Evolutionary conservation across 2,113 vertebrate species (phyloP).

Genomic region (Malurus alboscapulatus): DNA sequence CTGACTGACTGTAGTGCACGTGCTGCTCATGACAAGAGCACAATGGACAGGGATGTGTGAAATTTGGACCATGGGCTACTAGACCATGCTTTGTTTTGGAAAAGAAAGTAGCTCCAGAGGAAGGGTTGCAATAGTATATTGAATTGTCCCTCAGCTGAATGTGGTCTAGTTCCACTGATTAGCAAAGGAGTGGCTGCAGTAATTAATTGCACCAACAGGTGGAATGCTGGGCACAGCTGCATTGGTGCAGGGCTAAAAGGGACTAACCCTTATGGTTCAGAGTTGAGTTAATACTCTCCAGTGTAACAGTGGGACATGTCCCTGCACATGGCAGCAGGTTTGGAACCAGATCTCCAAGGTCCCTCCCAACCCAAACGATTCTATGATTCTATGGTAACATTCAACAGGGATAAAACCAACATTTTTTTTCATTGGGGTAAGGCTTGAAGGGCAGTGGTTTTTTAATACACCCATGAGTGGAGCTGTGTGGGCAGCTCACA

Average conservation of each 20-base stretch:
- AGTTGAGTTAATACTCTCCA: not conserved
- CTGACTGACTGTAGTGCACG: rapidly evolving
- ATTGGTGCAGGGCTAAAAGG: too few relatives aligned
- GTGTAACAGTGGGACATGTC: not conserved
- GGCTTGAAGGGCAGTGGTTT: not conserved
- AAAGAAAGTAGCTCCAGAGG: not conserved
- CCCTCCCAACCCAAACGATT: not conserved
- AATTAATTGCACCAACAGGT: not conserved
- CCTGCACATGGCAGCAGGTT: not conserved
- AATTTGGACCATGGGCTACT: not conserved
- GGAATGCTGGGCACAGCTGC: not conserved
- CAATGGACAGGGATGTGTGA: not conserved
- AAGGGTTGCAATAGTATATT: not conserved
- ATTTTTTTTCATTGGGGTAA: not conserved
- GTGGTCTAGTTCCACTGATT: not conserved
- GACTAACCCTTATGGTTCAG: not conserved
- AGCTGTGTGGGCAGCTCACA: not conserved
- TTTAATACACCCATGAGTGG: rapidly evolving
- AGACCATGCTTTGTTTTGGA: not conserved
- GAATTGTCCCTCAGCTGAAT: not conserved
- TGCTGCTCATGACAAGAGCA: not conserved
- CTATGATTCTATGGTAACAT: not conserved
- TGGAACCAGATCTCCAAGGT: not conserved
- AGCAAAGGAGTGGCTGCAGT: not conserved
- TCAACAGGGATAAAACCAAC: not conserved